Conservation (phyloP, 2,113 vertebrate genomes). For the Sylvia atricapilla region DNA sequence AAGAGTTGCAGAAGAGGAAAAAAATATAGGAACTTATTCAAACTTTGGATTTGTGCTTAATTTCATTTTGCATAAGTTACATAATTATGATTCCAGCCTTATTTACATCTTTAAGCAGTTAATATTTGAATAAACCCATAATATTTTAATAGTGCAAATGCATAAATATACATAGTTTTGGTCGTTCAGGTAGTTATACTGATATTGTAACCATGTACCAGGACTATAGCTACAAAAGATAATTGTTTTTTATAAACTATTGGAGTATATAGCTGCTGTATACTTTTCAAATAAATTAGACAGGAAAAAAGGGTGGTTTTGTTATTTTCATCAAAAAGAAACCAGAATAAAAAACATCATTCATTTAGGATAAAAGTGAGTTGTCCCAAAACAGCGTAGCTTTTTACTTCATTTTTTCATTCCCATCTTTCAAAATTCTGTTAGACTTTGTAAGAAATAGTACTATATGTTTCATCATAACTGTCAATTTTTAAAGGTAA, state of each 20-base stretch:
- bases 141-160: not conserved
- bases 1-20: not conserved
- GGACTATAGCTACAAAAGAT: not conserved
- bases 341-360: not conserved
- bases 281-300: not conserved
- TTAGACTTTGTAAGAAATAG: not conserved
- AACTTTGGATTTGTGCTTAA: not conserved
- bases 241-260: not conserved
- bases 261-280: not conserved
- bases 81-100: not conserved
- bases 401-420: not conserved
- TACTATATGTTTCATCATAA: not conserved
- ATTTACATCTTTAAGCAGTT: not conserved
- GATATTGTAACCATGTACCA: not conserved
- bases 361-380: not conserved
- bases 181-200: not conserved
- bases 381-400: not conserved
- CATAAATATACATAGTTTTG: not conserved
- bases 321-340: not conserved
- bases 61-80: not conserved
- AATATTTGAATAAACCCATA: not conserved
- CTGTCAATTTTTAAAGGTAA: not conserved
- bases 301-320: not conserved
- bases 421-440: not conserved
- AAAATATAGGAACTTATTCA: not conserved